These are phyloP conservation scores for Sebastes iracundus DNA, from an alignment of 2,797 vertebrate genomes.

Conservation along the genomic window DNA sequence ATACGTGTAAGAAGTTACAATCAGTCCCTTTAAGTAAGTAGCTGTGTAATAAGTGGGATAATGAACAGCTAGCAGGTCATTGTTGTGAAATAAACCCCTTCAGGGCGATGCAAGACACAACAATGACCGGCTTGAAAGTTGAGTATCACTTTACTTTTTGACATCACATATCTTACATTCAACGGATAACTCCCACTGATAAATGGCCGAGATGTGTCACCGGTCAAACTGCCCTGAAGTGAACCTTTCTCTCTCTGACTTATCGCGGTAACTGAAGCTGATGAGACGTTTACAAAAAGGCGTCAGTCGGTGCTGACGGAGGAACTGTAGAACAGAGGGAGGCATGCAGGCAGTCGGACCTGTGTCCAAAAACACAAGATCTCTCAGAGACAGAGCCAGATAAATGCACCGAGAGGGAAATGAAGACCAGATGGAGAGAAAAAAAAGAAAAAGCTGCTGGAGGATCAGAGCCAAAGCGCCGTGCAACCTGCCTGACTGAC, in stretches of 20 bases:
- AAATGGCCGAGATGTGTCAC: neutral
- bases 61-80: too few relatives aligned
- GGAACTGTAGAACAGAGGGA: constrained; percentile 48
- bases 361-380: neutral
- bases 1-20: too few relatives aligned
- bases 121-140: too few relatives aligned
- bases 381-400: constrained; percentile 31
- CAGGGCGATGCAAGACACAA: too few relatives aligned
- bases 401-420: constrained; percentile 49
- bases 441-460: neutral
- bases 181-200: neutral
- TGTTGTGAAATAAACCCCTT: too few relatives aligned
- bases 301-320: constrained; percentile 28
- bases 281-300: constrained; percentile 10
- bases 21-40: too few relatives aligned
- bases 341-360: neutral
- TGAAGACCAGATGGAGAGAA: constrained; percentile 64
- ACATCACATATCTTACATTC: neutral
- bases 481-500: constrained; percentile 44
- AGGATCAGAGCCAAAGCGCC: constrained; percentile 29
- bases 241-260: neutral
- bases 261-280: neutral
- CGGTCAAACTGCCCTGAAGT: neutral
- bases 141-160: neutral
- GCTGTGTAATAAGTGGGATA: too few relatives aligned